Percentiles rank a stretch among this genome's conserved stretches.
phyloP scores from a whole-genome alignment of 2,113 vertebrate genomes.

The sheep (Ovis aries) region DNA sequence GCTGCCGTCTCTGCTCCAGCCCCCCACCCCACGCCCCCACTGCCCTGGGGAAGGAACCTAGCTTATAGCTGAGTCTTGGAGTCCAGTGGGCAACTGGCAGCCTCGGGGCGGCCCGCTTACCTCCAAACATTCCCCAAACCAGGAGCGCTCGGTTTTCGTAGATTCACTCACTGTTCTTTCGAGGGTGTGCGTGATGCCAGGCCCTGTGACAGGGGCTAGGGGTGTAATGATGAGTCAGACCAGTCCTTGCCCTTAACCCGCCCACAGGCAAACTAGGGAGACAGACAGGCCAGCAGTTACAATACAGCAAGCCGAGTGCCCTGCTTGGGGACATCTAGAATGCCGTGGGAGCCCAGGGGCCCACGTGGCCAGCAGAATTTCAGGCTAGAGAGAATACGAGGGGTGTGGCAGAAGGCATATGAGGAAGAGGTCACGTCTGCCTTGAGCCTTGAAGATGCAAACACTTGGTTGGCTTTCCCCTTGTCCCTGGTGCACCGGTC shows the following conservation, averaged over 20 bases:
- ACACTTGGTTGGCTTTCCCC: background rate
- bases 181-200: background rate
- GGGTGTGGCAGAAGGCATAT: background rate
- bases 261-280: background rate
- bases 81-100: background rate
- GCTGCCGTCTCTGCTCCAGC: too few species aligned
- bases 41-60: too few species aligned
- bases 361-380: background rate
- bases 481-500: background rate
- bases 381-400: background rate
- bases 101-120: background rate
- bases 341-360: background rate
- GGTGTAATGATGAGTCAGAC: background rate
- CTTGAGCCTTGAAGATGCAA: background rate
- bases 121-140: background rate
- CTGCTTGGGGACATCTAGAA: background rate
- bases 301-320: fast-evolving
- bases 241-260: background rate
- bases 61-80: background rate
- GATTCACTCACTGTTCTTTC: background rate
- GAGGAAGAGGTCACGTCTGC: background rate
- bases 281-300: background rate
- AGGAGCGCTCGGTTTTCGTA: background rate
- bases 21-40: too few species aligned
- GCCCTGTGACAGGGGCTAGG: background rate